Evolutionary conservation across 2,797 vertebrate genomes (phyloP).

Genomic region (Tokudaia tokunoshimensis): DNA sequence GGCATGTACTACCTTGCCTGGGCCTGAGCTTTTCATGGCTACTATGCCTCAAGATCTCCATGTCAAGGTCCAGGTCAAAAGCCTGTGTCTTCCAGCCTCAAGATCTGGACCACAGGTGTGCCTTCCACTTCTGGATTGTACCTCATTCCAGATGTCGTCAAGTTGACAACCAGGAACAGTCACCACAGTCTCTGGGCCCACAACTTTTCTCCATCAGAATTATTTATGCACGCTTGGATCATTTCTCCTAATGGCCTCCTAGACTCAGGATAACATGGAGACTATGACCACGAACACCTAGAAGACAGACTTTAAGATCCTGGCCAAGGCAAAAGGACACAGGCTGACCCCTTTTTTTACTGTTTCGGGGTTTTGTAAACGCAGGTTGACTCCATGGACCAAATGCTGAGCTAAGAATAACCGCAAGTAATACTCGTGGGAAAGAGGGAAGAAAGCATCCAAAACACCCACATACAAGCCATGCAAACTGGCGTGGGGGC

Average conservation of each 20-base stretch:
- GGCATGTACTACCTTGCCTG: neutral
- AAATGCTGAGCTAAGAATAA: neutral
- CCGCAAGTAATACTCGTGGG: neutral
- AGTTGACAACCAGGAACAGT: neutral
- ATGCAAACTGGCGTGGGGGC: neutral
- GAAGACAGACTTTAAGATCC: neutral
- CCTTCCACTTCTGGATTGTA: neutral
- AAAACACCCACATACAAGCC: neutral
- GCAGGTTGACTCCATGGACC: neutral
- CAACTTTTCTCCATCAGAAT: neutral
- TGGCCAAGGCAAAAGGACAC: neutral
- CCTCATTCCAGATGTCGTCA: neutral
- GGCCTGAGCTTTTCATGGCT: neutral
- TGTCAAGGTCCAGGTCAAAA: neutral
- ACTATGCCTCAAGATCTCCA: neutral
- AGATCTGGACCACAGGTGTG: neutral
- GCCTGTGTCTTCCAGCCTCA: neutral
- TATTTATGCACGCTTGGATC: neutral
- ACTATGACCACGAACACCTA: fast-evolving
- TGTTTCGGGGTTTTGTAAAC: neutral
- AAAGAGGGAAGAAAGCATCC: neutral
- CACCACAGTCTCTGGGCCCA: neutral
- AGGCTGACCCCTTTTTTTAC: neutral
- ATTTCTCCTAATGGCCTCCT: fast-evolving
- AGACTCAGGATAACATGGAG: neutral